Percentiles rank a stretch among this genome's conserved stretches.
Evolutionary conservation across 2,113 vertebrate species (phyloP).

Genomic region (Silurus glanis): DNA sequence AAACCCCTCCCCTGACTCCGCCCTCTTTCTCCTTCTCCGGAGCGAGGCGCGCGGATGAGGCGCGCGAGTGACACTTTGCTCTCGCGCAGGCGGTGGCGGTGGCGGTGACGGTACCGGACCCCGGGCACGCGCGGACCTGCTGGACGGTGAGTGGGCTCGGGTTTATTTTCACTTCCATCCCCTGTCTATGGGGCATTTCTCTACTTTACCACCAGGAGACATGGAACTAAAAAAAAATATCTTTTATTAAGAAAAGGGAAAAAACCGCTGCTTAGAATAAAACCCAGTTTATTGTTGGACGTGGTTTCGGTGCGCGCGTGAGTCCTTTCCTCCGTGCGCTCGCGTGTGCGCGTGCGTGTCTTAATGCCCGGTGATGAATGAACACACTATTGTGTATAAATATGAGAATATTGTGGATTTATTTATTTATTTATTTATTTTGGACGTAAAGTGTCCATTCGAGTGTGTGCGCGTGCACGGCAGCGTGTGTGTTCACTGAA

Average conservation of each 20-base stretch:
- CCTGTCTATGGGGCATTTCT: too few species aligned
- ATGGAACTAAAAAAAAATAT: not conserved
- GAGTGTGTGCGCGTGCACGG: not conserved
- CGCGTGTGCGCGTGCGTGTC: too few species aligned
- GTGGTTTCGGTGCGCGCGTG: not conserved
- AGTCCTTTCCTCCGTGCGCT: too few species aligned
- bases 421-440: too few species aligned
- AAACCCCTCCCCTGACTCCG: not conserved
- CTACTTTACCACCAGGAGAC: not conserved
- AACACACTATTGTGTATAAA: too few species aligned
- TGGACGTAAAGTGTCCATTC: not conserved
- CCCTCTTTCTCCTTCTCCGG: constrained; percentile 8
- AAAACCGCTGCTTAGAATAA: not conserved
- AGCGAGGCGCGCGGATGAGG: constrained; percentile 34
- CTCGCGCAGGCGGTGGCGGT: constrained; percentile 41
- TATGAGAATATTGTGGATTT: too few species aligned
- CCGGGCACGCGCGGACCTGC: not conserved
- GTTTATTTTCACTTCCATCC: not conserved
- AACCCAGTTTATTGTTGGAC: too few species aligned
- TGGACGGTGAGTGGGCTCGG: not conserved
- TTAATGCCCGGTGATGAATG: not conserved
- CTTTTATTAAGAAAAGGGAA: not conserved
- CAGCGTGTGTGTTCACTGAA: not conserved
- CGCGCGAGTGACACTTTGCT: constrained; percentile 44
- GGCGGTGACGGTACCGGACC: constrained; percentile 14